phyloP scores from a whole-genome alignment of 1,140 invertebrate genomes.

The Coelopa frigida region DNA sequence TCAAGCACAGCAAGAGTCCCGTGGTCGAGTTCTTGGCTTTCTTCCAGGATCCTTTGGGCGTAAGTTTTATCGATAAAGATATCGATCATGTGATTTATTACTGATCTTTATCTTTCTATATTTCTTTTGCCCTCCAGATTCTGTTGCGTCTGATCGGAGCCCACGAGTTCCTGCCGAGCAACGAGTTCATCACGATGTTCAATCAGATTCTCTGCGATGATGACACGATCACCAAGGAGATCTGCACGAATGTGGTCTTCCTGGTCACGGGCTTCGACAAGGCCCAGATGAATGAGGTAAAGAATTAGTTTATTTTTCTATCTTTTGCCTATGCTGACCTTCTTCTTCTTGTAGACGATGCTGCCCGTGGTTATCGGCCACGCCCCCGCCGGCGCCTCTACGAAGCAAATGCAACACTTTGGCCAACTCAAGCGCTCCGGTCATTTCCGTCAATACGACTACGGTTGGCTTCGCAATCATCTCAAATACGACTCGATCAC shows the following conservation, averaged over 20 bases:
- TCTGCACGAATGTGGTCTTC: constrained; percentile 56
- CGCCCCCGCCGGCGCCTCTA: constrained; percentile 68
- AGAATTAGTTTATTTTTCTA: neutral
- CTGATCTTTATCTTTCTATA: neutral
- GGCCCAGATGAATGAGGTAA: constrained; percentile 50
- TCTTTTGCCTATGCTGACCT: neutral
- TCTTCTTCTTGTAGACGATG: constrained; percentile 45
- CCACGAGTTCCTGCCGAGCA: constrained; percentile 52
- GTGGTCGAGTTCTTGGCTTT: constrained; percentile 35
- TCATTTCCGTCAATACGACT: constrained; percentile 47
- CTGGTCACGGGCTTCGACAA: constrained; percentile 50
- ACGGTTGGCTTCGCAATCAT: constrained; percentile 44
- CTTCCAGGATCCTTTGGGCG: constrained; percentile 32
- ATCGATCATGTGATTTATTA: neutral
- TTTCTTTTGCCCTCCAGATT: constrained; percentile 17
- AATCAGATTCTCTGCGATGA: constrained; percentile 46
- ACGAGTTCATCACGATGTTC: constrained; percentile 42
- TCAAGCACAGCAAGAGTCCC: constrained; percentile 41
- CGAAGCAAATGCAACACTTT: constrained; percentile 67
- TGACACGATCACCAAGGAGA: constrained; percentile 40
- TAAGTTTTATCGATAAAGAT: constrained; percentile 20
- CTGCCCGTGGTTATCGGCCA: constrained; percentile 67
- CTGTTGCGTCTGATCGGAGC: constrained; percentile 46
- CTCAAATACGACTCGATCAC: constrained; percentile 43
- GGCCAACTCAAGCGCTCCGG: constrained; percentile 51